Base-by-base conservation (phyloP, 2,113 vertebrate genomes). In the Labrus mixtus region DNA sequence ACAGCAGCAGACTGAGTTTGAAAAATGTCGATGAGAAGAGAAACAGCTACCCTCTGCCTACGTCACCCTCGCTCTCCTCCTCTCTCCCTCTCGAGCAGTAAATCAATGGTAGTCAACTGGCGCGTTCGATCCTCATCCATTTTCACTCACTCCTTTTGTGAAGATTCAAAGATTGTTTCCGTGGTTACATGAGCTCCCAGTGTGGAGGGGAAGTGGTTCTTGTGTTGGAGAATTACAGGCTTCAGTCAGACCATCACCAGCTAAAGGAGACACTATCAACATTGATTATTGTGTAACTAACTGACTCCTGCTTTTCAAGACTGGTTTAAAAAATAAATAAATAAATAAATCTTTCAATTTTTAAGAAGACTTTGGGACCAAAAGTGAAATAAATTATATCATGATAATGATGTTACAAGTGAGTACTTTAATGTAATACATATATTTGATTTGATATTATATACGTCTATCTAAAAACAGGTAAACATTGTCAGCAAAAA, bases 41-140 rank as follows among this genome's bases (percentile, higher is more conserved):
- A 64, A 62, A 81, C 74, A 69, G 51, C 65, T 63, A 71, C 56
- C 68, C 60, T 51, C 76, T 10, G 43, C 22, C 62, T 56, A 75
- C 65, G 59, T 71, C 76, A 16, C 68, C 67, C 69, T 69, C 71
- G 48, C 53, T 43, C 45, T 57, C 51, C 29, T 20, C 37, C 61
- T 50, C 45, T 22, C 22, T 12, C 22, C 36, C 53, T 72, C 67
- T 76, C 53, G 12, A 61, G 51, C 71, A 51, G 37, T 64, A 85
- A 85, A 90, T 91, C 87, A 69, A 83, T 88, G 45, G n/a, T 12
- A 71, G 70, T 79, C 55, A 82, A 79, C 79, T 71, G 59, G 62
- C 79, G 69, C 1, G 15, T 83, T 89, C 65, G 69, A 90, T 85
- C 76, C 43, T 72, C 46, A 20, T 83, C 71, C 56, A 15, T 85